Evolutionary conservation across 2,888 invertebrate genomes (phyloP).

Genomic region (Eretmocerus hayati): DNA sequence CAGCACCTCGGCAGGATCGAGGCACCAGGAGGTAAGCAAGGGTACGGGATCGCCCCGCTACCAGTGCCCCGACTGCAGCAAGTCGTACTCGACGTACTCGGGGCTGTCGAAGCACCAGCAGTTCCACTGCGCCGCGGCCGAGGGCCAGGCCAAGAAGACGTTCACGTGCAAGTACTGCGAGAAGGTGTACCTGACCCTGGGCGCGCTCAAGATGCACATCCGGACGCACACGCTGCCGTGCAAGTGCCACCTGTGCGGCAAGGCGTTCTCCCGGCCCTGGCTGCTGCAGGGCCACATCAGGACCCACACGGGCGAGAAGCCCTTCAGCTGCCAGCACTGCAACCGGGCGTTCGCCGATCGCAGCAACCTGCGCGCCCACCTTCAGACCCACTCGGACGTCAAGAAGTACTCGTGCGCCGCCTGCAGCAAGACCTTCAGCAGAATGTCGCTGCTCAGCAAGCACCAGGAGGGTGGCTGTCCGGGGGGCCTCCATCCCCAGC

Average conservation of each 20-base stretch:
- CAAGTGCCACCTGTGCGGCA: slow-evolving; percentile 93
- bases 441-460: slow-evolving; percentile 92
- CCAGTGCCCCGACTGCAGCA: slow-evolving; percentile 87
- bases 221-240: slow-evolving; percentile 95
- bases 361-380: slow-evolving; percentile 90
- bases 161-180: slow-evolving; percentile 95
- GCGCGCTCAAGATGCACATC: slow-evolving; percentile 98
- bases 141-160: slow-evolving; percentile 80
- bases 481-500: slow-evolving; percentile 44
- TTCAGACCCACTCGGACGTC: slow-evolving; percentile 95
- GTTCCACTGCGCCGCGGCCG: slow-evolving; percentile 85
- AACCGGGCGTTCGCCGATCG: slow-evolving; percentile 94
- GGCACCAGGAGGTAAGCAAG: slow-evolving; percentile 27
- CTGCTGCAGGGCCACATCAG: slow-evolving; percentile 94
- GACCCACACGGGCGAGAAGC: slow-evolving; percentile 97
- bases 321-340: slow-evolving; percentile 92
- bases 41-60: slow-evolving; percentile 53
- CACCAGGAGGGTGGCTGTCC: slow-evolving; percentile 86
- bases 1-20: slow-evolving; percentile 37
- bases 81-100: slow-evolving; percentile 92
- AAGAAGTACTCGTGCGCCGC: slow-evolving; percentile 92
- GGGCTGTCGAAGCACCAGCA: slow-evolving; percentile 93
- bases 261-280: slow-evolving; percentile 96
- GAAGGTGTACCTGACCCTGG: slow-evolving; percentile 89
- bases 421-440: slow-evolving; percentile 92